Base-by-base conservation (phyloP, 2,888 invertebrate genomes). In the Drosophila pegasa region DNA sequence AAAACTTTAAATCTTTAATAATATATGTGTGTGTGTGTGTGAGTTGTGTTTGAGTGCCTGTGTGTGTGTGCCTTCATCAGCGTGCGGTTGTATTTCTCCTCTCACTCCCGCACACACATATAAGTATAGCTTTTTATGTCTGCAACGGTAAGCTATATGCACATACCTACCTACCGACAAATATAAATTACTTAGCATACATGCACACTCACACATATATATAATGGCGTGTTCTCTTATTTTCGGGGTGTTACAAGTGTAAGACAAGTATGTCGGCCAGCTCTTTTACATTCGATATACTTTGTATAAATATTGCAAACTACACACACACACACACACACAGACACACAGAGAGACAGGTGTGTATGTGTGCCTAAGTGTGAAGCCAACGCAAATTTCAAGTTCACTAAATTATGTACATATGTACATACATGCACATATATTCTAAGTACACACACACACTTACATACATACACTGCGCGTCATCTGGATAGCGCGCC, bases 321-420 rank as follows among this genome's bases (percentile, higher is more conserved):
- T 69, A 58, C 14, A 50, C 60, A 48, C 56, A 45, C 10, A 57
- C 8, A 25, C 3, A 37, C 27, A 29, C 6, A 37, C 8, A n/a
- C 14, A 38, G 2, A 1, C 38, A 0, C 9, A 16, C 8, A 8
- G 1, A 14, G 5, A 3, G 29, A 37, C 14, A 35, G 37, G 20
- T 14, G 27, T 33, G 3, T 27, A 12, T 45, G 14, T 25, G 6
- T 16, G 37, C 27, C 45, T 52, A 45, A 51, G 12, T 48, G 47
- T 31, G 47, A 31, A 68, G 63, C 61, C 65, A 52, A 62, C 66
- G 68, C 68, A 80, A 84, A 78, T 85, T 81, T 84, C 86, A 84
- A 84, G 84, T 87, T 85, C 88, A 78, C 89, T 89, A 88, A 87
- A 78, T 85, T 89, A 87, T 83, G 78, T 78, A 88, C 78, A 77